Evolutionary conservation across 2,797 vertebrate species (phyloP), one percentile per base, ranked within the genome.

Genomic region (Megaceryle alcyon): DNA sequence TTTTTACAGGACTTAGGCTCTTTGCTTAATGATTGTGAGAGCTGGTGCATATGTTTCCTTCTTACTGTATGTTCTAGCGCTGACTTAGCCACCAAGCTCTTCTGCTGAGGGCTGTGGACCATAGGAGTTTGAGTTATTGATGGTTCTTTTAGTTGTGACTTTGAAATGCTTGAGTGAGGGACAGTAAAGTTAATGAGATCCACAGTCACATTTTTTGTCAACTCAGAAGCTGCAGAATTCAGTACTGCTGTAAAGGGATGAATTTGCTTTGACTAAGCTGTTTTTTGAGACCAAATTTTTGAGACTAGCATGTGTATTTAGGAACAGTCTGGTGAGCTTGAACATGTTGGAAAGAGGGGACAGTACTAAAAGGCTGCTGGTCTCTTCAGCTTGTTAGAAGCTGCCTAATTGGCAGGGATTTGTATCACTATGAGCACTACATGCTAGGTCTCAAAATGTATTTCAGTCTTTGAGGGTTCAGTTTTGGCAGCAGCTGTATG

Each of bases 21-120:
- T 9, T 4, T 49, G 53, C n/a, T 59, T 25, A 1, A 25, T 6
- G 2, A 39, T 35, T 35, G 44, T 21, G 20, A 46, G 69, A 44
- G 60, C 69, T 33, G 44, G 2, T 13, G 35, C 23, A 4, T 15
- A 0, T 61, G 48, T 15, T 56, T 19, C 6, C 35, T 49, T 61
- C 33, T 33, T 0, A 28, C 37, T 44, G 8, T 6, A 4, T 2
- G 14, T 0, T 37, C 39, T 5, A 66, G 18, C 23, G 25, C 39
- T 54, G 28, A 20, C 43, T 46, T 46, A 46, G 44, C 44, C 44
- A 46, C 44, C 44, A 46, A 53, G 60, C 9, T 49, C n/a, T 43
- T n/a, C 8, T 56, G 9, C 33, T 25, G 33, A 28, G 3, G 6
- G 28, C 46, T 14, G 12, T 5, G n/a, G 35, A 48, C 44, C 49